These are phyloP conservation scores for Notarius quadriscutis DNA, from an alignment of 2,113 vertebrate species.

Conservation along the genomic window DNA sequence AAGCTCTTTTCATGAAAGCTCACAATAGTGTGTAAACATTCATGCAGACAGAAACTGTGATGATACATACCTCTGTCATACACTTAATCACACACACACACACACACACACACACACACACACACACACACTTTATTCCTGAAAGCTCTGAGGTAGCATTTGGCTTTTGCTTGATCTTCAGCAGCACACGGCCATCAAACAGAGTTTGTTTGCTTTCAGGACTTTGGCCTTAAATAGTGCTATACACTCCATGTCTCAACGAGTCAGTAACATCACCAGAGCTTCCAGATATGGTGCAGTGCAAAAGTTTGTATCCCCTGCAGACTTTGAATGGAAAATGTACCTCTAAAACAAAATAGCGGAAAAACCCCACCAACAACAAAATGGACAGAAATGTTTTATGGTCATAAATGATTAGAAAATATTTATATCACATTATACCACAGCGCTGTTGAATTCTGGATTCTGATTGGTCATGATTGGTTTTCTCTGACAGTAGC, in stretches of 20 bases:
- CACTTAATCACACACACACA: not conserved
- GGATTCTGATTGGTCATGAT: not conserved
- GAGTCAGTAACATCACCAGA: not conserved
- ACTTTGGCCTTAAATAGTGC: slow-evolving; percentile 33
- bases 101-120: slow-evolving; percentile 12
- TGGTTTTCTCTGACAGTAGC: too few species aligned
- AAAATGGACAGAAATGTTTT: not conserved
- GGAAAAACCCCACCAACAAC: not conserved
- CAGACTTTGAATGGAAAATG: not conserved
- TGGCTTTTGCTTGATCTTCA: slow-evolving; percentile 31
- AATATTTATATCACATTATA: not conserved
- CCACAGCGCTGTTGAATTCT: not conserved
- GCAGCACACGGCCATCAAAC: slow-evolving; percentile 35
- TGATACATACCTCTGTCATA: not conserved
- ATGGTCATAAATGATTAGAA: not conserved
- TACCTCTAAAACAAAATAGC: not conserved
- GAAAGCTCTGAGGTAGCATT: slow-evolving; percentile 8
- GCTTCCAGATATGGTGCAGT: slow-evolving; percentile 7
- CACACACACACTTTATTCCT: slow-evolving; percentile 25
- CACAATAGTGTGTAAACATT: slow-evolving; percentile 17
- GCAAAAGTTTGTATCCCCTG: not conserved
- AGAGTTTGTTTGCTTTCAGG: not conserved
- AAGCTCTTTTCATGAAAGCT: slow-evolving; percentile 2
- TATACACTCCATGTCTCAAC: not conserved
- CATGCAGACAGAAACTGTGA: not conserved